These are phyloP conservation scores for Podarcis cretensis DNA, from an alignment of 2,113 vertebrate genomes.

Conservation along the genomic window DNA sequence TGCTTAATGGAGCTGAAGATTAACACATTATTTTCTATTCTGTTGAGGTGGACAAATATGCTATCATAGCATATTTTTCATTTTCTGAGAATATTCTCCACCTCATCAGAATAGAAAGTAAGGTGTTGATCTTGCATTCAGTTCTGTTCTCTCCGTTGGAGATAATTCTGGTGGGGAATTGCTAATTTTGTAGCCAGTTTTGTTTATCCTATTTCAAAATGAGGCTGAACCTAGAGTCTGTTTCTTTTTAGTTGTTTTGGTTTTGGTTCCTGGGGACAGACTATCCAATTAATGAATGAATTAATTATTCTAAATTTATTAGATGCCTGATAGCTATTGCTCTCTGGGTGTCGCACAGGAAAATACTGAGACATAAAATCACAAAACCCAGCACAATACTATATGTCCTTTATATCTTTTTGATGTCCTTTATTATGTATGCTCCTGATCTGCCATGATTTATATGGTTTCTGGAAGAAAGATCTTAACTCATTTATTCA, in stretches of 20 bases:
- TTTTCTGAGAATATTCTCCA: background rate
- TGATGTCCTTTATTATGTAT: background rate
- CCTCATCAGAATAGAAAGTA: background rate
- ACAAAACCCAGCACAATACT: too few relatives aligned
- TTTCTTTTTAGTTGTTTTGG: background rate
- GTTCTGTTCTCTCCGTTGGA: too few relatives aligned
- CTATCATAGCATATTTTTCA: background rate
- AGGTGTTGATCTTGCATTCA: background rate
- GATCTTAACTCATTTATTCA: background rate
- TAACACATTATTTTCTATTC: background rate
- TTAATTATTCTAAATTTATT: too few relatives aligned
- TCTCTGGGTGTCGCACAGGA: too few relatives aligned
- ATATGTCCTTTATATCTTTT: too few relatives aligned
- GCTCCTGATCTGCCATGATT: background rate
- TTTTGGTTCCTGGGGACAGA: background rate
- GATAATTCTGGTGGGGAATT: background rate
- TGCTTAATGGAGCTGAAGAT: background rate
- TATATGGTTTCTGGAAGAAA: background rate
- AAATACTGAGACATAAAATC: too few relatives aligned
- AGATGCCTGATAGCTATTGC: too few relatives aligned
- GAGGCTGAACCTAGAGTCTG: background rate
- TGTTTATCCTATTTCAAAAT: background rate
- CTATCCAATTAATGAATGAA: too few relatives aligned
- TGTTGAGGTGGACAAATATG: background rate
- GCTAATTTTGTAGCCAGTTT: background rate